These are phyloP conservation scores for Carcina quercana DNA, from an alignment of 2,888 invertebrate species.

Conservation along the genomic window DNA sequence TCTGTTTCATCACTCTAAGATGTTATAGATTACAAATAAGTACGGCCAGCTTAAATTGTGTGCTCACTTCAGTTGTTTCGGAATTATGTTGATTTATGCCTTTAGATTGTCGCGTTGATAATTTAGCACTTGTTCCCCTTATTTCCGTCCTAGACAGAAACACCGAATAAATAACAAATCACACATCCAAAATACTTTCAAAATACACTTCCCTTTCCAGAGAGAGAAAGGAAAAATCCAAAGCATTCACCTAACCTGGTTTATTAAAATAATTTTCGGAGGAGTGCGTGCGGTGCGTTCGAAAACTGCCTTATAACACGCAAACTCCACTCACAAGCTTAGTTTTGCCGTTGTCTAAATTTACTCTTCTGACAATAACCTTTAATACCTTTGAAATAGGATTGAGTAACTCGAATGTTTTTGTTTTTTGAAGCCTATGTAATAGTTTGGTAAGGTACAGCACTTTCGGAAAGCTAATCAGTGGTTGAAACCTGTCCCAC, in stretches of 20 bases:
- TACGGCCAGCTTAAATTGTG: too few species aligned
- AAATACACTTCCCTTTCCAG: slow-evolving; percentile 25
- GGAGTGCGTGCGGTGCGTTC: slow-evolving; percentile 60
- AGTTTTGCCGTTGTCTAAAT: slow-evolving; percentile 23
- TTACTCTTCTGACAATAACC: slow-evolving; percentile 18
- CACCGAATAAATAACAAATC: too few species aligned
- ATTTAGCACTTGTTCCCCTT: too few species aligned
- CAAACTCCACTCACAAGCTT: slow-evolving; percentile 37
- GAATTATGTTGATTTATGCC: too few species aligned
- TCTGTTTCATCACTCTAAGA: too few species aligned
- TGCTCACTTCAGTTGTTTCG: too few species aligned
- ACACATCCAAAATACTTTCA: too few species aligned
- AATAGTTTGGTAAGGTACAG: slow-evolving; percentile 17
- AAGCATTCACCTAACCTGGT: slow-evolving; percentile 62
- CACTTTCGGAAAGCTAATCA: slow-evolving; percentile 52
- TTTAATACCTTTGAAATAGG: slow-evolving; percentile 20
- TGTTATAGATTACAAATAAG: too few species aligned
- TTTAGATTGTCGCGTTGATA: too few species aligned
- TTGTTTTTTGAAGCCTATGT: slow-evolving; percentile 2
- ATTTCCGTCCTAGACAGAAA: too few species aligned
- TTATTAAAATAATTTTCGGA: slow-evolving; percentile 70
- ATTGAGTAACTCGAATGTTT: slow-evolving; percentile 11
- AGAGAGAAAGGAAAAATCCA: slow-evolving; percentile 38
- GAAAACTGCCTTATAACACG: slow-evolving; percentile 55
- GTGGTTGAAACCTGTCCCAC: slow-evolving; percentile 48